Conservation (phyloP, 2,888 invertebrate species). For the Kuschelorhynchus macadamiae region DNA sequence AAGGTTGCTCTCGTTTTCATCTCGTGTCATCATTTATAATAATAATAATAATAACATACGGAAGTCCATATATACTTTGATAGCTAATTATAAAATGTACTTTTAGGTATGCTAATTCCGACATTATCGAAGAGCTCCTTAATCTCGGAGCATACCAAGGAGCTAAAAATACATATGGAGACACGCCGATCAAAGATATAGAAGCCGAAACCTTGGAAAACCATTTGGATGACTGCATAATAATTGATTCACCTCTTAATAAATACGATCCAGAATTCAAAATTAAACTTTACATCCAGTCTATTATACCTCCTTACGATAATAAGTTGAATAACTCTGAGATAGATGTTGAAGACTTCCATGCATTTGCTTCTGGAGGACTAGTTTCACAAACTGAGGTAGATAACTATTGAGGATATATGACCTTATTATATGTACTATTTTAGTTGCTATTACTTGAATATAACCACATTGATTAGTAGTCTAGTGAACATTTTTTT, state of each 20-base stretch:
- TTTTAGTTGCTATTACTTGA: no score
- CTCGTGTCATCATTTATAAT: no score
- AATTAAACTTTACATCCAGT: slow-evolving; percentile 77
- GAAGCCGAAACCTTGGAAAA: slow-evolving; percentile 77
- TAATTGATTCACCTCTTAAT: slow-evolving; percentile 68
- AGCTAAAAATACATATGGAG: slow-evolving; percentile 75
- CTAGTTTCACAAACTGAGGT: slow-evolving; percentile 78
- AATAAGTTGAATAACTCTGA: background rate
- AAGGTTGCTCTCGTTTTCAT: no score
- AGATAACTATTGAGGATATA: no score
- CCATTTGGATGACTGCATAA: slow-evolving; percentile 82
- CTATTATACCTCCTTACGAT: slow-evolving; percentile 39
- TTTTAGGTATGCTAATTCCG: slow-evolving; percentile 73
- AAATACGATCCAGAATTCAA: slow-evolving; percentile 46
- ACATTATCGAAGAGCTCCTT: slow-evolving; percentile 76
- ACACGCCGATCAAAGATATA: slow-evolving; percentile 81
- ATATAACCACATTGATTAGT: no score
- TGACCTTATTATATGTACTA: no score
- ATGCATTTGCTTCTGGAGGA: slow-evolving; percentile 55
- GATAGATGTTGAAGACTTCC: background rate
- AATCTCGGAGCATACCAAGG: slow-evolving; percentile 82
- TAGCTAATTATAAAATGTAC: slow-evolving; percentile 52
- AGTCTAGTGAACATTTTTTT: no score
- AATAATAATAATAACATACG: no score
- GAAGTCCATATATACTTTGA: no score